Evolutionary conservation across 2,888 invertebrate genomes (phyloP), one percentile per base, ranked within the genome.

Genomic region (Drosophila tripunctata): DNA sequence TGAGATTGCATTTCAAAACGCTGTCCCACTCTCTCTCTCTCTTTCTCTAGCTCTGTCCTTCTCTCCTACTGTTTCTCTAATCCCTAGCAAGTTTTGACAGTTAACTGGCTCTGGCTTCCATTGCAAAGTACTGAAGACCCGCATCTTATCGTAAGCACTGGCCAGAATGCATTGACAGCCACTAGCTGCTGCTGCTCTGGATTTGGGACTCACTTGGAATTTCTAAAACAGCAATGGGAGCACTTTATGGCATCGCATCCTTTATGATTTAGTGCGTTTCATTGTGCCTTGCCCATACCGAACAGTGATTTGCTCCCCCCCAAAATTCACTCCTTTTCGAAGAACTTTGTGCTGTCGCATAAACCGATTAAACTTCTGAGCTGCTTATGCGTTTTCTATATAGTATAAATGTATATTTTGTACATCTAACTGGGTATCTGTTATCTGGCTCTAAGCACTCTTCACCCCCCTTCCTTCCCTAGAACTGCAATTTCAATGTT

Each of bases 331-430:
- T 14, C 14, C 7, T 5, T 7, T 15, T 40, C 33, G 7, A 33
- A 30, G 19, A 51, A 21, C 35, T 41, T 44, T 62, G 41, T 55
- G 57, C 74, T 87, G 78, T 80, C 80, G 66, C 66, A 80, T 79
- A 85, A 85, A 87, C 75, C 87, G 80, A 84, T 81, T 84, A 77
- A 87, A 81, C 64, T 81, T 83, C 38, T 76, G 81, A 87, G 78
- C 81, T 80, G 85, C 87, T 87, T 85, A 80, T 74, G 87, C 70
- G 80, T 70, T 73, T 67, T 38, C 58, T 61, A 61, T 60, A 50
- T 60, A 27, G 8, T 71, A 33, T 31, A 14, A 17, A 14, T 15
- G 22, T 43, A 17, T 43, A 44, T 7, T 51, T 51, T 48, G 40
- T 47, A 2, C 33, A 30, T 50, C 41, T 48, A 56, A 4, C 12